A percentile compares a stretch with the other conserved stretches of the same genome.
Evolutionary conservation across 2,888 invertebrate genomes (phyloP).

Genomic region (Pandemis cinnamomeana): DNA sequence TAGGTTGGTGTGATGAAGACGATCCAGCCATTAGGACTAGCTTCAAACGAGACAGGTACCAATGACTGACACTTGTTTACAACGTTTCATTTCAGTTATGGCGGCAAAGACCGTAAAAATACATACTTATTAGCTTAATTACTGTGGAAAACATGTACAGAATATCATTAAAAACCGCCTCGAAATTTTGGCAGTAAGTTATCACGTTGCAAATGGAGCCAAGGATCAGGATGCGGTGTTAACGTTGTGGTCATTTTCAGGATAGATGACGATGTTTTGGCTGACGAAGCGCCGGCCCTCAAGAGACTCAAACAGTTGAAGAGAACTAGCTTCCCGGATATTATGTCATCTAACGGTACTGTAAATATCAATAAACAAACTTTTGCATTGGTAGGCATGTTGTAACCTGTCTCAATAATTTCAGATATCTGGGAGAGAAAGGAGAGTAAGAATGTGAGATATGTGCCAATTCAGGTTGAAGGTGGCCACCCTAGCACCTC

Average conservation of each 20-base stretch:
- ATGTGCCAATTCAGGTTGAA: constrained; percentile 76
- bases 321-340: constrained; percentile 67
- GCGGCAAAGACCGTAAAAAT: constrained; percentile 75
- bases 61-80: constrained; percentile 75
- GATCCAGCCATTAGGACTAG: constrained; percentile 61
- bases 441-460: constrained; percentile 65
- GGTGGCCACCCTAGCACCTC: constrained; percentile 73
- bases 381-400: not conserved
- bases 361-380: constrained; percentile 8
- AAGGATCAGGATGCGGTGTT: not conserved
- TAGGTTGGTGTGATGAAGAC: constrained; percentile 68
- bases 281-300: constrained; percentile 73
- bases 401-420: constrained; percentile 44
- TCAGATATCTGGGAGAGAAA: constrained; percentile 61
- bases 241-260: constrained; percentile 60
- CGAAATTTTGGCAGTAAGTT: constrained; percentile 76
- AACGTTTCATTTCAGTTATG: constrained; percentile 69
- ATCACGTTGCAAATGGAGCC: constrained; percentile 5
- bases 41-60: constrained; percentile 81
- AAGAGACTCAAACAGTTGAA: constrained; percentile 71
- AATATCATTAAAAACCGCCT: constrained; percentile 69
- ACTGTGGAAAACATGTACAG: constrained; percentile 61
- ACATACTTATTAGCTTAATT: constrained; percentile 45
- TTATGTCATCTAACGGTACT: constrained; percentile 70
- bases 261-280: constrained; percentile 70